Percentiles rank a stretch among this genome's conserved stretches.
phyloP scores from a whole-genome alignment of 64 coral and sea anemone species.

The Stichodactyla mertensii region DNA sequence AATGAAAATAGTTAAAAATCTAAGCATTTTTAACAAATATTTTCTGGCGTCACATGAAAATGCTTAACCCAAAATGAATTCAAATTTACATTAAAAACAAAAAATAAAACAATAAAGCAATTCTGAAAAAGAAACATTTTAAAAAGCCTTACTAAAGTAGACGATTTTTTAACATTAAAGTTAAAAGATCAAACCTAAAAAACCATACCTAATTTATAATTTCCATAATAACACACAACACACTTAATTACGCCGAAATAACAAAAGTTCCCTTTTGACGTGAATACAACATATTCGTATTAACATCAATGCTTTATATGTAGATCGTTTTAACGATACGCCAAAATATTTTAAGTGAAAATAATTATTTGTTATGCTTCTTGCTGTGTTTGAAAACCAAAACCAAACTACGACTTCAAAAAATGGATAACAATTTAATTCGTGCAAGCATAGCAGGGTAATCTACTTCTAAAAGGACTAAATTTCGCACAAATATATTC shows the following conservation, averaged over 20 bases:
- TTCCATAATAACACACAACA: not conserved
- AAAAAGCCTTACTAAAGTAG: too few relatives aligned
- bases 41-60: not conserved
- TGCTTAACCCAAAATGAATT: not conserved
- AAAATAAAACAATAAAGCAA: not conserved
- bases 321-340: not conserved
- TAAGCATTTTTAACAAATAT: not conserved
- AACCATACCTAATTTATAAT: not conserved
- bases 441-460: too few relatives aligned
- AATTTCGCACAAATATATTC: not conserved
- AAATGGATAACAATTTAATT: too few relatives aligned
- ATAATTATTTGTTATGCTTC: not conserved
- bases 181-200: not conserved
- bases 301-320: not conserved
- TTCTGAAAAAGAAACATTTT: not conserved
- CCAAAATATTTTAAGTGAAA: not conserved
- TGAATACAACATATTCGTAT: not conserved
- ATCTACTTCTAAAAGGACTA: too few relatives aligned
- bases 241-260: not conserved
- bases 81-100: not conserved
- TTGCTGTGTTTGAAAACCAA: not conserved
- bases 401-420: too few relatives aligned
- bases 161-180: too few relatives aligned
- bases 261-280: not conserved
- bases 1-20: slow-evolving; percentile 10